phyloP scores from a whole-genome alignment of 2,888 invertebrate species.

The Pachydiplax longipennis region DNA sequence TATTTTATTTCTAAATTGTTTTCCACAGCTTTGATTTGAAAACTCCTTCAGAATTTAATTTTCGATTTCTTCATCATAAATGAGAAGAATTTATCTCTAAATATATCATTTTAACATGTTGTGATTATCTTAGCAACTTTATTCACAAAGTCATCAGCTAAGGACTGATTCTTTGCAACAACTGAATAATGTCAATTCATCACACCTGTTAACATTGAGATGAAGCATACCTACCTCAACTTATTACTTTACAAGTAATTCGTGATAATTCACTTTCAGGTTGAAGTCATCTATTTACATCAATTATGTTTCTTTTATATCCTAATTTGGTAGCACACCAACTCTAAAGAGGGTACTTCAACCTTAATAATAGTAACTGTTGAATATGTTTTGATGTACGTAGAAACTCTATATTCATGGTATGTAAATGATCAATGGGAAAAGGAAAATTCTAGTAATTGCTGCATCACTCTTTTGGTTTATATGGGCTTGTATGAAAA shows the following conservation, averaged over 20 bases:
- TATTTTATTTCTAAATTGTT: neutral
- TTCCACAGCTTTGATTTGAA: neutral
- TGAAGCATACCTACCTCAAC: conserved; percentile 37
- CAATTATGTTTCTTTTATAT: neutral
- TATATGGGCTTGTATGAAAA: neutral
- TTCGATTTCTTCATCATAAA: neutral
- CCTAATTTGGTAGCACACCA: neutral
- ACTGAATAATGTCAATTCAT: conserved; percentile 12
- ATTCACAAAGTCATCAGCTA: neutral
- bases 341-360: neutral
- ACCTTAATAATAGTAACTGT: neutral
- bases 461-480: neutral
- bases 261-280: neutral
- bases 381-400: neutral
- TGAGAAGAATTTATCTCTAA: neutral
- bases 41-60: neutral
- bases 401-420: neutral
- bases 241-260: conserved; percentile 27
- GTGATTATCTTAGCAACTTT: neutral
- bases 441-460: neutral
- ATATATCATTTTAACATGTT: neutral
- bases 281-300: neutral
- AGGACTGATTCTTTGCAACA: neutral
- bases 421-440: neutral
- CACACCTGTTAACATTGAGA: neutral